Evolutionary conservation across 2,797 vertebrate species (phyloP).

Genomic region (Sorex maritimensis): DNA sequence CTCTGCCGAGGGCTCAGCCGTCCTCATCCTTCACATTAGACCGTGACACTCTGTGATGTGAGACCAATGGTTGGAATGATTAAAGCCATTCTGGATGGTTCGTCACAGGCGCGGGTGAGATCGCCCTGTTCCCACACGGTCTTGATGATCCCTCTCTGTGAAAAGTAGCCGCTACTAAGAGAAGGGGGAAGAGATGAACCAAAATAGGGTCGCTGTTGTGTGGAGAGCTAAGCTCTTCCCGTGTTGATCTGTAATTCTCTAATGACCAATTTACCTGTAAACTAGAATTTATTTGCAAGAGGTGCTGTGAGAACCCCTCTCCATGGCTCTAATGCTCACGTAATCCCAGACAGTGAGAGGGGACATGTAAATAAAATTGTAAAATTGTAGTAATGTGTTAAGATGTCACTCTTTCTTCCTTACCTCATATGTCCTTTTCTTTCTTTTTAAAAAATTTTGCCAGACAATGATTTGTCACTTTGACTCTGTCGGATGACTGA

Average conservation of each 20-base stretch:
- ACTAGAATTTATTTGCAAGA: conserved; percentile 86
- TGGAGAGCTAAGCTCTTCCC: conserved; percentile 86
- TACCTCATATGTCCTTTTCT: conserved; percentile 76
- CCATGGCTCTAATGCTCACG: conserved; percentile 88
- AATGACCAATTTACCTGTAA: conserved; percentile 78
- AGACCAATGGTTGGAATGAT: conserved; percentile 59
- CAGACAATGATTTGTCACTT: conserved; percentile 86
- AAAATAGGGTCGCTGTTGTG: conserved; percentile 27
- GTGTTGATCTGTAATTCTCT: conserved; percentile 85
- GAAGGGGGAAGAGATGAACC: conserved; percentile 58
- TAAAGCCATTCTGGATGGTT: conserved; percentile 32
- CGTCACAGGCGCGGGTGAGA: conserved; percentile 15
- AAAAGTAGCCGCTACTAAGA: conserved; percentile 65
- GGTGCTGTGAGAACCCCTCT: conserved; percentile 85
- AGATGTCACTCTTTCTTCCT: conserved; percentile 51
- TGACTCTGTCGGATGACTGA: conserved; percentile 84
- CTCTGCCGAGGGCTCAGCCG: background rate
- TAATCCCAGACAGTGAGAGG: conserved; percentile 81
- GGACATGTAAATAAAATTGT: conserved; percentile 87
- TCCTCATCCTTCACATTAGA: conserved; percentile 6
- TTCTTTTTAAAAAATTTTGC: conserved; percentile 17
- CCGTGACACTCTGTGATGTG: conserved; percentile 61
- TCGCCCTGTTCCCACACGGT: background rate
- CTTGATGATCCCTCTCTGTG: conserved; percentile 75
- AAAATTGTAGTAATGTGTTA: conserved; percentile 61